Base-by-base conservation (phyloP, 2,113 vertebrate species). In the Sinocyclocheilus anshuiensis region DNA sequence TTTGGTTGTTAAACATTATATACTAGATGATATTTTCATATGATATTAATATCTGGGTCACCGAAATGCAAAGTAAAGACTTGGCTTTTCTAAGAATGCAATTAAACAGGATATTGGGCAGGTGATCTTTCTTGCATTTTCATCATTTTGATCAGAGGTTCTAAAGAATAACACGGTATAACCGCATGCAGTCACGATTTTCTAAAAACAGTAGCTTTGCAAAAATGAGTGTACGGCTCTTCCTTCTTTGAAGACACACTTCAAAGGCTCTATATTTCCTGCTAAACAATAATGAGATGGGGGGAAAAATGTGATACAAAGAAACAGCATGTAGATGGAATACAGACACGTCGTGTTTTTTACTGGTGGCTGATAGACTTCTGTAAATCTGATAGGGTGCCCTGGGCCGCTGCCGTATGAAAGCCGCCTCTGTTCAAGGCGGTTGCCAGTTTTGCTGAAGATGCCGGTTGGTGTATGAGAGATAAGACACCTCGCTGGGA, bases 401-500 rank as follows among this genome's bases (percentile, higher is more conserved):
- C 89, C 92, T 86, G 63, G 10, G 84, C 61, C 76, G 77, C 80
- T 84, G 83, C 71, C 55, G 77, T 89, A 90, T 90, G 85, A 87
- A 91, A 88, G 79, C 79, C 57, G 53, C 4, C 48, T 76, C 81
- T 81, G 76, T 71, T 16, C 69, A 33, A 59, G 12, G 18, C 61
- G 24, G 45, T 33, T 77, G 55, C 50, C 79, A 57, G 63, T 48
- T 69, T 71, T 18, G 67, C 87, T 90, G 0, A 4, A 90, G 91
- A 93, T 92, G 82, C 76, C 84, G 91, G 88, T 92, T 91, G 90
- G 88, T 85, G 75, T 81, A 20, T 82, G 80, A 82, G 89, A 92
- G 93, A 94, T 94, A 93, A 92, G 87, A 77, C 88, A 90, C 92
- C 92, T 93, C 90, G 83, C 39, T 92, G 89, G 88, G 87, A 92